Base-by-base conservation (phyloP, 2,797 vertebrate genomes). In the Lithobates sylvaticus region DNA sequence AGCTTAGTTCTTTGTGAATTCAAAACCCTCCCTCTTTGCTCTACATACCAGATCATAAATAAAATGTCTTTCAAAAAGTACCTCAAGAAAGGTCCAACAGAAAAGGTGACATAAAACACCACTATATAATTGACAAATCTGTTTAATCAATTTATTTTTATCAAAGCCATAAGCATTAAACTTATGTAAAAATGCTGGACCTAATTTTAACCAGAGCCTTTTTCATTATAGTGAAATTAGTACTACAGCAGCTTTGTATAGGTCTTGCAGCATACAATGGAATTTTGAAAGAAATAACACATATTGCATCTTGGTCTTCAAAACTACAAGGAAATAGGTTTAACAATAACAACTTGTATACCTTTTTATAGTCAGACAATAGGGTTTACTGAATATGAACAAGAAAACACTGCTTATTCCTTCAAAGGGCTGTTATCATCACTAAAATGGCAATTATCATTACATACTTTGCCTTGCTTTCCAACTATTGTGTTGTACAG, bases 351-450 rank as follows among this genome's bases (percentile, higher is more conserved):
- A 6, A 4, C 18, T 54, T 78, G 72, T 44, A 61, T 78, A 71
- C 5, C 9, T 50, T 58, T 72, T 79, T 18, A 34, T 32, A 58
- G 29, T 4, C 13, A 61, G 29, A 71, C 39, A 78, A 85, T 64
- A 18, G 50, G 26, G 10, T 54, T 18, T 54, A 16, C 54, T 61
- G 18, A 61, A 64, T 68, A 80, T 76, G 23, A 69, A 71, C 70
- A 75, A 68, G 39, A 74, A 54, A 69, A 27, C 70, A 68, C 8
- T 74, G 16, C 47, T 74, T 68, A 29, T 61, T 81, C 29, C 54
- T 32, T 81, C n/a, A 85, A 68, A 61, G 54, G 23, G 21, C 27
- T 36, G 44, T 68, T 73, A 74, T 58, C 50, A 26, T 7, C 64
- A 29, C 27, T 10, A 29, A 76, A 50, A 86, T 26, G 3, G 34